Conservation (phyloP, 2,797 vertebrate species). For the Oceanodroma leucorhoa region DNA sequence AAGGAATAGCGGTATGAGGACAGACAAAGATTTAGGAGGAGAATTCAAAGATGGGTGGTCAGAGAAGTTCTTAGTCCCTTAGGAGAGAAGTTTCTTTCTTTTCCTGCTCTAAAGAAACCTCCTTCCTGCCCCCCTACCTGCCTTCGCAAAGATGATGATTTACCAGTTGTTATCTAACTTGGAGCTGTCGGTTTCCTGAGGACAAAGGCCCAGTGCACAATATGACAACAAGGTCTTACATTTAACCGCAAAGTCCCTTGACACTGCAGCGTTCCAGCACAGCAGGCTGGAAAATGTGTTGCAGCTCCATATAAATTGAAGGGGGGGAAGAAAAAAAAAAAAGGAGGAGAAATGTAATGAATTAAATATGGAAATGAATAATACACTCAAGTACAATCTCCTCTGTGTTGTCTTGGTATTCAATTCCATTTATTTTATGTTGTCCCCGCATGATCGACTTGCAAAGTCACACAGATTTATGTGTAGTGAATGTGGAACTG, state of each 20-base stretch:
- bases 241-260: constrained; percentile 47
- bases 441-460: background rate
- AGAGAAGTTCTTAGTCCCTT: constrained; percentile 17
- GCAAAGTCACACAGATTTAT: background rate
- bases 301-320: constrained; percentile 28
- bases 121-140: constrained; percentile 10
- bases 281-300: constrained; percentile 64
- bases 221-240: constrained; percentile 52
- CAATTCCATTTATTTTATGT: constrained; percentile 30
- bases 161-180: constrained; percentile 62
- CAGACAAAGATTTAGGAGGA: background rate
- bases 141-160: constrained; percentile 37
- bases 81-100: background rate
- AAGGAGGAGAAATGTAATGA: background rate
- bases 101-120: background rate
- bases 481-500: background rate
- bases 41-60: background rate
- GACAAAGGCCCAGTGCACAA: constrained; percentile 50
- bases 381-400: constrained; percentile 36
- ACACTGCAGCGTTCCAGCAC: constrained; percentile 54
- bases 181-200: constrained; percentile 56
- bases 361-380: constrained; percentile 69
- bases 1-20: background rate
- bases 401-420: constrained; percentile 31
- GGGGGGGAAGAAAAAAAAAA: fast-evolving